A percentile compares a stretch with the other conserved stretches of the same genome.
Conservation (phyloP, 2,797 vertebrate species). For the Paramormyrops hopkinsi region DNA sequence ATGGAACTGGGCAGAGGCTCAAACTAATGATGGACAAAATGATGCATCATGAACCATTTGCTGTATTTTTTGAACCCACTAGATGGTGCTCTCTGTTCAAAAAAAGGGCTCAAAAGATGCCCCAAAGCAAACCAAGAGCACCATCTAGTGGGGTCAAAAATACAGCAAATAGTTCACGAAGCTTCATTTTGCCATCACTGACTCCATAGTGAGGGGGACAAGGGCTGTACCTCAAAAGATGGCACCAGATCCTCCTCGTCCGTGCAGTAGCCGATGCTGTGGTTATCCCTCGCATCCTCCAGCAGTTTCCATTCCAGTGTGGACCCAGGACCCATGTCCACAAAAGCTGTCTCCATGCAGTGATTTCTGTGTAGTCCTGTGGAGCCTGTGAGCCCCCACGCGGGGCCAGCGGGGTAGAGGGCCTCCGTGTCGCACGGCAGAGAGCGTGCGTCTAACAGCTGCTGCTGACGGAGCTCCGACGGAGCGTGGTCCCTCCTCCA, state of each 20-base stretch:
- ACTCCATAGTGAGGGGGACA: neutral
- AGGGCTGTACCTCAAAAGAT: conserved; percentile 57
- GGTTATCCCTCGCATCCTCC: conserved; percentile 62
- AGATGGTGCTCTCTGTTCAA: neutral
- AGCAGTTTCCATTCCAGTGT: conserved; percentile 63
- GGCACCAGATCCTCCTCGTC: conserved; percentile 70
- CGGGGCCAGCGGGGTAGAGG: conserved; percentile 52
- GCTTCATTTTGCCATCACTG: neutral
- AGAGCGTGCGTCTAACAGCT: conserved; percentile 68
- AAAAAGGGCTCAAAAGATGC: neutral
- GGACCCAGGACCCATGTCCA: conserved; percentile 62
- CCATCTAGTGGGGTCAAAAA: neutral
- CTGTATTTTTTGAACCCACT: neutral
- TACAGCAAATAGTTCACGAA: neutral
- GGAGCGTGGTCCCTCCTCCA: conserved; percentile 57
- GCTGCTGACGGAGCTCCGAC: conserved; percentile 57
- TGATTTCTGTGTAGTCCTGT: conserved; percentile 61
- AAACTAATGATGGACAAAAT: neutral
- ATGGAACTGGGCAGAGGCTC: neutral
- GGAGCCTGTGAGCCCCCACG: conserved; percentile 61
- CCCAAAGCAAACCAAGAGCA: neutral
- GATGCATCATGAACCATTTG: neutral
- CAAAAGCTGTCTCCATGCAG: conserved; percentile 74
- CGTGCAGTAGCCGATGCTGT: conserved; percentile 68
- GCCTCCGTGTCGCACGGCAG: conserved; percentile 62